These are phyloP conservation scores for Ptychadena robeensis DNA, from an alignment of 2,797 vertebrate genomes.

Conservation along the genomic window DNA sequence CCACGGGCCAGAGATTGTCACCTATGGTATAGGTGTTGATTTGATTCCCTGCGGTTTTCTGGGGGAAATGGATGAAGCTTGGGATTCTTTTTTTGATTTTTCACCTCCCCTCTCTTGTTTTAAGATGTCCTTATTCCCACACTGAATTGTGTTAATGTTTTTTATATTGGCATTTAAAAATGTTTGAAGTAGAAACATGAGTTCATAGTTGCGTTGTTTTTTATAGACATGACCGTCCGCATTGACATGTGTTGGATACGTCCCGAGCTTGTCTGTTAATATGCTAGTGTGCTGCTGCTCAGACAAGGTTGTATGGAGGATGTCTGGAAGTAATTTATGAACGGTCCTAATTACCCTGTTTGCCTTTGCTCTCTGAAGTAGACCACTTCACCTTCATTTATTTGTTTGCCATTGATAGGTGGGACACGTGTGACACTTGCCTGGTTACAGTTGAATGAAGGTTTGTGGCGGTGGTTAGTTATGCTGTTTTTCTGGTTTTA, in stretches of 20 bases:
- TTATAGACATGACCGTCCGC: slow-evolving; percentile 13
- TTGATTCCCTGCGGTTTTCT: no score
- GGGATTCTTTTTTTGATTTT: no score
- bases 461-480: background rate
- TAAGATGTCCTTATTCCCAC: no score
- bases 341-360: slow-evolving; percentile 40
- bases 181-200: no score
- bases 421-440: background rate
- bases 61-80: no score
- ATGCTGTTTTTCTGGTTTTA: slow-evolving; percentile 18
- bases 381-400: slow-evolving; percentile 36
- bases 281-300: background rate
- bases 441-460: background rate
- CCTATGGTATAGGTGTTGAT: no score
- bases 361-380: slow-evolving; percentile 37
- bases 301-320: slow-evolving; percentile 42
- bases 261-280: slow-evolving; percentile 5
- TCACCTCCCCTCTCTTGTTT: no score
- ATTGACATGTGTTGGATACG: slow-evolving; percentile 70
- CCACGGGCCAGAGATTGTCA: no score
- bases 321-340: slow-evolving; percentile 44
- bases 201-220: no score
- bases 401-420: slow-evolving; percentile 11
- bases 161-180: no score
- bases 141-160: no score